Base-by-base conservation (phyloP, 2,888 invertebrate genomes). In the Anaspis maculata region DNA sequence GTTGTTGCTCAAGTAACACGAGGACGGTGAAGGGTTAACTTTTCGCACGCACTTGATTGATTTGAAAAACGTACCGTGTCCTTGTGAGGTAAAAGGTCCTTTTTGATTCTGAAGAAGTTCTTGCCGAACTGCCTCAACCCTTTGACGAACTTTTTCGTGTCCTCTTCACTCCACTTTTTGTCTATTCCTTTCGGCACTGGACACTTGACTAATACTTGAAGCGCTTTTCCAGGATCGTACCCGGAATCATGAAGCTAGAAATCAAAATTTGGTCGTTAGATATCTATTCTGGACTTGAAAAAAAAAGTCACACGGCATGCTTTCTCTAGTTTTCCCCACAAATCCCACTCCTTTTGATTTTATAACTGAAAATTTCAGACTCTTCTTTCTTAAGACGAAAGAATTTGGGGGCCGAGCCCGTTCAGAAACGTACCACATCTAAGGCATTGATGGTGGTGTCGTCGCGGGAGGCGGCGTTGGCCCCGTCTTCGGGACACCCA, bases 161-260 rank as follows among this genome's bases (percentile, higher is more conserved):
- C 96, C 64, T 97, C 96, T 65, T 96, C 96, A 40, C 88, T 83
- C 95, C 96, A 96, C 69, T 95, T 95, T 66, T 95, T 94, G 60
- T 95, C 92, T 54, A 95, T 89, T 57, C 92, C 90, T 76, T 91
- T 90, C 1, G 95, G 92, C 42, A 94, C 91, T 41, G 96, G 96
- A 68, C 91, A 92, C 70, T 95, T 95, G 47, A 95, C 94, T 50
- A 97, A 75, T 39, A 94, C 91, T 72, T 96, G 91, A 34, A 98
- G 71, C 31, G 97, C 97, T 68, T 89, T 85, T 43, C 91, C 90
- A 46, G 94, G 92, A 71, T 97, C 94, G 68, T 98, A 98, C 53
- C 88, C 86, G 53, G 90, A 90, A 69, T 90, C 87, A 68, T 98
- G 97, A 34, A 98, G 74, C 84, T n/a, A n/a, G n/a, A n/a, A n/a